phyloP scores from a whole-genome alignment of 1,140 invertebrate genomes.

The Leguminivora glycinivorella region DNA sequence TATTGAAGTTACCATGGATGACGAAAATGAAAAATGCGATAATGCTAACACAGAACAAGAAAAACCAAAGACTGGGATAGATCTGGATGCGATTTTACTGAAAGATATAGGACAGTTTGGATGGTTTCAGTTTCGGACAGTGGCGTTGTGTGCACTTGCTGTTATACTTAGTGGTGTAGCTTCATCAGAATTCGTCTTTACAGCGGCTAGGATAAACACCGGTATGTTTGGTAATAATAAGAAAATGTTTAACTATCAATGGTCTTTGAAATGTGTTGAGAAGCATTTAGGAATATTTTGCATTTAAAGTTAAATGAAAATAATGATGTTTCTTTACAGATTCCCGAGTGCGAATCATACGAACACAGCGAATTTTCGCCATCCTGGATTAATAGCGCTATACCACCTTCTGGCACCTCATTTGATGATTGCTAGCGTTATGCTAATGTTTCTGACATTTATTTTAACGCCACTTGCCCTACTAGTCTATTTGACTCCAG shows the following conservation, averaged over 20 bases:
- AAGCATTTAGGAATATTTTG: no score
- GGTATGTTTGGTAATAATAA: no score
- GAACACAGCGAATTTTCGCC: conserved; percentile 54
- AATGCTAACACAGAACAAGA: neutral
- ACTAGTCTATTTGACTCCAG: conserved; percentile 54
- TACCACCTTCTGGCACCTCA: conserved; percentile 61
- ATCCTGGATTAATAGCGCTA: conserved; percentile 72
- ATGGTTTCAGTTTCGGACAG: conserved; percentile 77
- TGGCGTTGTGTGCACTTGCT: conserved; percentile 73
- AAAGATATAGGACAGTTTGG: conserved; percentile 78
- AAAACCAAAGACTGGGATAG: neutral
- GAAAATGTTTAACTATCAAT: no score
- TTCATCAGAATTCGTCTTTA: conserved; percentile 79
- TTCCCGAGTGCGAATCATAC: conserved; percentile 81
- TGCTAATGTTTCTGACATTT: conserved; percentile 1
- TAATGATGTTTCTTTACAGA: conserved; percentile 73
- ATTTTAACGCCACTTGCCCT: conserved; percentile 31
- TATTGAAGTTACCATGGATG: neutral
- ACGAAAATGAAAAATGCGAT: neutral
- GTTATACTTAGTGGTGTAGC: conserved; percentile 77
- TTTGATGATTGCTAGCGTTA: conserved; percentile 49
- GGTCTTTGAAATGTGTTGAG: no score
- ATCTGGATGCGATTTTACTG: conserved; percentile 56
- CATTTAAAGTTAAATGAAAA: no score
- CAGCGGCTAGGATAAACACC: conserved; percentile 76